phyloP scores from a whole-genome alignment of 2,888 invertebrate species.

The Drosophila dives region DNA sequence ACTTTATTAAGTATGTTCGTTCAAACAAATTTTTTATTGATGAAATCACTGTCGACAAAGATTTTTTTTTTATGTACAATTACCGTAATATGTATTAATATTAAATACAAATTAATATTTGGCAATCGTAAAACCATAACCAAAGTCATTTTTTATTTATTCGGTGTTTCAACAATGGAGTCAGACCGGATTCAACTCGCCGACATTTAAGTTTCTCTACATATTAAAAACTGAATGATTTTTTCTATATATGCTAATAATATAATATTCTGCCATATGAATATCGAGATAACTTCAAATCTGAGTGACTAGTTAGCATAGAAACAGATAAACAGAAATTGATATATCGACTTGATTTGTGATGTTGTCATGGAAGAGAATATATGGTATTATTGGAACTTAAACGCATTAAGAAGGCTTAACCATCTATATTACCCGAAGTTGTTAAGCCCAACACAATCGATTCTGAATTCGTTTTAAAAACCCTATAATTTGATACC shows the following conservation, averaged over 20 bases:
- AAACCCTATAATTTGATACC: neutral
- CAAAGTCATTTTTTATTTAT: neutral
- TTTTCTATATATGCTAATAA: neutral
- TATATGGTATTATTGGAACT: neutral
- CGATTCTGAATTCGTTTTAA: neutral
- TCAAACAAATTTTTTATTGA: slow-evolving; percentile 39
- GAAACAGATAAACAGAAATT: neutral
- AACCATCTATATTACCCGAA: neutral
- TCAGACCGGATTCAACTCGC: neutral
- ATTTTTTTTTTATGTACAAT: slow-evolving; percentile 44
- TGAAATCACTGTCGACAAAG: slow-evolving; percentile 43
- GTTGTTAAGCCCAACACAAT: neutral
- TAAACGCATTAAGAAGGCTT: neutral
- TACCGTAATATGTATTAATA: slow-evolving; percentile 16
- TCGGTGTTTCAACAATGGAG: neutral
- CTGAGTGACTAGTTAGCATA: neutral
- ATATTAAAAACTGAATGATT: neutral
- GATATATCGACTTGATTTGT: neutral
- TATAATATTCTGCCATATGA: neutral
- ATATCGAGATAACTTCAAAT: neutral
- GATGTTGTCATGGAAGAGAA: neutral
- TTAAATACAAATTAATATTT: slow-evolving; percentile 19
- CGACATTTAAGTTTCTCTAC: neutral
- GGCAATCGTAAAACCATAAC: neutral
- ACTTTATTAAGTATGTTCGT: slow-evolving; percentile 1